Evolutionary conservation across 2,888 invertebrate genomes (phyloP).

Genomic region (Eupsilia transversa): DNA sequence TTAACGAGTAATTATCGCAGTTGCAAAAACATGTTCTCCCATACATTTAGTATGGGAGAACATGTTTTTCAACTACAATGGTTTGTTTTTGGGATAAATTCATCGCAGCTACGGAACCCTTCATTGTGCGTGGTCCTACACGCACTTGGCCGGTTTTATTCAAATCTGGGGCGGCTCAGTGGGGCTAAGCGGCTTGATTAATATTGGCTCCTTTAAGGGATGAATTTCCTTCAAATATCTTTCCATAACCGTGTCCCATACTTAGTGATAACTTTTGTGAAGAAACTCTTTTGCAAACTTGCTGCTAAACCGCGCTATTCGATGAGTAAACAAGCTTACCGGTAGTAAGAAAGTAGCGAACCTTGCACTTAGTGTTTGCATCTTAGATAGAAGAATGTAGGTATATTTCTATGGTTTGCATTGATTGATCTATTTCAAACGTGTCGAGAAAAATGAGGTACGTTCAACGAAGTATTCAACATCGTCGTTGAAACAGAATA

Average conservation of each 20-base stretch:
- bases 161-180: no score
- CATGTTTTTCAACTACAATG: no score
- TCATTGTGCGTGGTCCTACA: no score
- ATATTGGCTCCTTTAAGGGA: background rate
- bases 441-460: background rate
- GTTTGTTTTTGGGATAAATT: no score
- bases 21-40: no score
- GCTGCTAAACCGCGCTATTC: background rate
- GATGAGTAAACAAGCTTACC: background rate
- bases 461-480: background rate
- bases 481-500: background rate
- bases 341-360: no score
- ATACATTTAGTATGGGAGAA: no score
- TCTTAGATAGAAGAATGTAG: no score
- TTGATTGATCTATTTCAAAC: background rate
- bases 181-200: no score
- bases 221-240: background rate
- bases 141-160: no score
- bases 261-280: background rate
- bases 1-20: no score
- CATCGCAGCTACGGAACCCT: no score
- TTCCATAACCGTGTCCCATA: background rate
- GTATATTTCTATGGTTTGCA: background rate
- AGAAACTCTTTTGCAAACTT: background rate
- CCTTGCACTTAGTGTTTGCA: background rate